Conservation (phyloP, 2,888 invertebrate species). For the Caenorhabditis virilis region DNA sequence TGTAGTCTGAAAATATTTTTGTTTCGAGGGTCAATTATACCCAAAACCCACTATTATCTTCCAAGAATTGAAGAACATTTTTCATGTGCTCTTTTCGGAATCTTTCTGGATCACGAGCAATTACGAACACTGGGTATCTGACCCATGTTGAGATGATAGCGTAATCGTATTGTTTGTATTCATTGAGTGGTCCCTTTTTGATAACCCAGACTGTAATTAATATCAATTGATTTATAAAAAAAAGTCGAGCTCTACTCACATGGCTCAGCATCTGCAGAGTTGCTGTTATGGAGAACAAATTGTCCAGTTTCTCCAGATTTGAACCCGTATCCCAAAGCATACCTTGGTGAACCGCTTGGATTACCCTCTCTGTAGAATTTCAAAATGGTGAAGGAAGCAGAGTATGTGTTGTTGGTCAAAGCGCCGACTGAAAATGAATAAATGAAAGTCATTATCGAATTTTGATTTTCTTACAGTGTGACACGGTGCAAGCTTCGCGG, state of each 20-base stretch:
- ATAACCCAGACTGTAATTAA: constrained; percentile 69
- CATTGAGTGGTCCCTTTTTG: constrained; percentile 69
- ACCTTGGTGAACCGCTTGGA: constrained; percentile 68
- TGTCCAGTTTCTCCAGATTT: constrained; percentile 69
- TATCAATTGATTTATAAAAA: neutral
- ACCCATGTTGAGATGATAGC: constrained; percentile 67
- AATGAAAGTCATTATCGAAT: neutral
- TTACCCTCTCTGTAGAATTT: constrained; percentile 69
- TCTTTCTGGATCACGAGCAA: constrained; percentile 68
- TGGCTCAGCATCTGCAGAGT: constrained; percentile 68
- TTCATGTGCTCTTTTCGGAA: constrained; percentile 67
- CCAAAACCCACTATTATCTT: constrained; percentile 66
- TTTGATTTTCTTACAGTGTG: constrained; percentile 59
- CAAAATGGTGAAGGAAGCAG: constrained; percentile 68
- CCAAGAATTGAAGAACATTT: constrained; percentile 68
- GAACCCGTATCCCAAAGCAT: constrained; percentile 69
- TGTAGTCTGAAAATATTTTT: constrained; percentile 61
- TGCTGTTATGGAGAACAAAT: constrained; percentile 68
- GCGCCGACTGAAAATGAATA: constrained; percentile 66
- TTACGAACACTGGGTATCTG: constrained; percentile 68
- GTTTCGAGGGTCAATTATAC: neutral
- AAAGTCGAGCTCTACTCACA: constrained; percentile 48
- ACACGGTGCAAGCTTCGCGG: constrained; percentile 69
- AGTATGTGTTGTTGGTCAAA: constrained; percentile 69
- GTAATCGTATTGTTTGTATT: constrained; percentile 69